These are phyloP conservation scores for Drosophila multiciliata DNA, from an alignment of 2,888 invertebrate genomes.

Conservation along the genomic window DNA sequence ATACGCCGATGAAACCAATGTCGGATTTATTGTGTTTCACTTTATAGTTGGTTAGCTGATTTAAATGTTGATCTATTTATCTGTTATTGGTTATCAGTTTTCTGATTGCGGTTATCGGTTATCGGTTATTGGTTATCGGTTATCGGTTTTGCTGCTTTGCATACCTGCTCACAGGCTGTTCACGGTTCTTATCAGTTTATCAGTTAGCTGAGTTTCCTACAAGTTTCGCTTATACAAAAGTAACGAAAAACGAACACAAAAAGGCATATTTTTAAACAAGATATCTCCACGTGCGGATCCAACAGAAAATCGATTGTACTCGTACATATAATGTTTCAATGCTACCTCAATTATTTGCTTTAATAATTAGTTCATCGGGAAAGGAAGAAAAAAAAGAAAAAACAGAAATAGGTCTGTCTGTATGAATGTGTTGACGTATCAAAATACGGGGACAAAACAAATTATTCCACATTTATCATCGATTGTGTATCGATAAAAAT, in stretches of 20 bases:
- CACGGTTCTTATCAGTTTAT: conserved; percentile 32
- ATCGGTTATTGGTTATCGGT: conserved; percentile 28
- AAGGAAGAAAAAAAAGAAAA: conserved; percentile 24
- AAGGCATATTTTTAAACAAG: conserved; percentile 48
- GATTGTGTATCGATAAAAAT: conserved; percentile 8
- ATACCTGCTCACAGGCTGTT: conserved; percentile 35
- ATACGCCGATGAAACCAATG: conserved; percentile 60
- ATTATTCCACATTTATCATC: conserved; percentile 22
- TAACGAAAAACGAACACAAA: conserved; percentile 61
- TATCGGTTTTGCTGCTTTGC: conserved; percentile 24
- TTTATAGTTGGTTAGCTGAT: conserved; percentile 34
- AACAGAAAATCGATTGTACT: conserved; percentile 56
- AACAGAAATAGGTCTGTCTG: conserved; percentile 29
- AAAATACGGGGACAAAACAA: conserved; percentile 40
- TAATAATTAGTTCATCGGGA: conserved; percentile 37
- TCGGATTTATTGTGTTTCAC: conserved; percentile 62
- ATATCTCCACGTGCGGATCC: conserved; percentile 26
- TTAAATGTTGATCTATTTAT: conserved; percentile 32
- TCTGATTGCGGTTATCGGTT: conserved; percentile 19
- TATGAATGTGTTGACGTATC: conserved; percentile 10
- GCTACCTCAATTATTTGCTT: conserved; percentile 20
- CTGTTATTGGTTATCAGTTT: conserved; percentile 12
- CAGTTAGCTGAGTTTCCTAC: conserved; percentile 58
- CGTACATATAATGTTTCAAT: conserved; percentile 44
- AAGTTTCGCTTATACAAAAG: conserved; percentile 79